Evolutionary conservation across 2,888 invertebrate genomes (phyloP).

Genomic region (Campaea margaritaria): DNA sequence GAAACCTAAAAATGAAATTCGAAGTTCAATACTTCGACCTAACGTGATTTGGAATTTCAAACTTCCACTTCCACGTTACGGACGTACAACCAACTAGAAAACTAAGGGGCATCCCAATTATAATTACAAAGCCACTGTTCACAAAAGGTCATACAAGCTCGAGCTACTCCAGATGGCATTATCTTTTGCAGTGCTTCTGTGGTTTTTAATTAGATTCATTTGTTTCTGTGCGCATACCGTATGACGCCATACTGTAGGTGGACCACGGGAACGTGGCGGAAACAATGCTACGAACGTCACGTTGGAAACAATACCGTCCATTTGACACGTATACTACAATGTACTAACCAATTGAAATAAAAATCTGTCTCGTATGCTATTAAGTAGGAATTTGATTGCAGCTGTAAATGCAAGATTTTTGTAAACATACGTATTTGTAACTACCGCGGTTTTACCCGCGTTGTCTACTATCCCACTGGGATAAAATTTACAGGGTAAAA

Average conservation of each 20-base stretch:
- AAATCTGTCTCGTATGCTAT: neutral
- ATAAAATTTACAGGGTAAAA: no score
- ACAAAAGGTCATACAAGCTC: conserved; percentile 3
- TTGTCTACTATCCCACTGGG: no score
- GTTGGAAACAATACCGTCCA: neutral
- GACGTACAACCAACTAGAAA: neutral
- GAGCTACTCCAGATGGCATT: neutral
- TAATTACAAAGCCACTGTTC: conserved; percentile 3
- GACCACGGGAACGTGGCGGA: neutral
- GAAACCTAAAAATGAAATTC: no score
- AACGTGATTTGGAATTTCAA: neutral
- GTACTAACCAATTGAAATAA: neutral
- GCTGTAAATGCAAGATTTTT: no score
- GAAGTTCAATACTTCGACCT: no score
- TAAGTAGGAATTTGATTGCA: no score
- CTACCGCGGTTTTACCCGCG: no score
- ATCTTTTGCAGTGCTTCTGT: conserved; percentile 1
- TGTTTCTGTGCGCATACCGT: conserved; percentile 2
- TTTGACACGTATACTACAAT: no score
- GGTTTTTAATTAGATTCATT: conserved; percentile 7
- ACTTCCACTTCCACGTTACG: neutral
- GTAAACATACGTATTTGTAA: no score
- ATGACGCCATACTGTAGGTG: no score
- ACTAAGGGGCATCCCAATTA: neutral
- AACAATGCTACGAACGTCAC: conserved; percentile 1